Conservation (phyloP, 2,113 vertebrate species). For the Lampris incognitus region DNA sequence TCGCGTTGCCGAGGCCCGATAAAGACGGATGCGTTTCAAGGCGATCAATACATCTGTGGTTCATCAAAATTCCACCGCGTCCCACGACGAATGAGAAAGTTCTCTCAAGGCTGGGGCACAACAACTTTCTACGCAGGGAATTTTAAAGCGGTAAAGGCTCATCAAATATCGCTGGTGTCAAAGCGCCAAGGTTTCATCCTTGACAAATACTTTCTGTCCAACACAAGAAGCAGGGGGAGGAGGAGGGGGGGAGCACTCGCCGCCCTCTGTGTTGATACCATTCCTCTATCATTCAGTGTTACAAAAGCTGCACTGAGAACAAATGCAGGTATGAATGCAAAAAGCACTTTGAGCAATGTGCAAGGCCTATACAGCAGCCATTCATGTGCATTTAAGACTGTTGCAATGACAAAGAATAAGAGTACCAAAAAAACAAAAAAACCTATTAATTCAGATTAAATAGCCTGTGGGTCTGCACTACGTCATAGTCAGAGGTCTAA, state of each 20-base stretch:
- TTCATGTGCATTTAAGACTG: not conserved
- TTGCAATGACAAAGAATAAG: not conserved
- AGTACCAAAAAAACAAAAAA: constrained; percentile 41
- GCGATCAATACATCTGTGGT: not conserved
- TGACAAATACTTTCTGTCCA: constrained; percentile 10
- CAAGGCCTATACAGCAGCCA: constrained; percentile 22
- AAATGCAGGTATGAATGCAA: constrained; percentile 38
- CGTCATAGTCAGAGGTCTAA: constrained; percentile 19
- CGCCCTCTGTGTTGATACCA: not conserved
- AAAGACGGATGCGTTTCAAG: constrained; percentile 4
- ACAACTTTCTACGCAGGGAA: constrained; percentile 12
- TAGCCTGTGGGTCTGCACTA: constrained; percentile 40
- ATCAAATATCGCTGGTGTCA: constrained; percentile 13
- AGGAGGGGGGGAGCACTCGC: not conserved
- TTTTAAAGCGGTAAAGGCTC: not conserved
- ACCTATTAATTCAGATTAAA: constrained; percentile 61
- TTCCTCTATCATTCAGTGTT: not conserved
- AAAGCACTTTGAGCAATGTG: constrained; percentile 55
- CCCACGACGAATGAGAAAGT: not conserved
- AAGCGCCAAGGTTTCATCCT: constrained; percentile 30
- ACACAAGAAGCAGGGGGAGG: not conserved
- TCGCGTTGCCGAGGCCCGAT: constrained; percentile 4
- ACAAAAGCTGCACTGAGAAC: constrained; percentile 28
- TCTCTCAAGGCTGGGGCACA: constrained; percentile 5
- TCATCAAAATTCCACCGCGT: not conserved